phyloP scores from a whole-genome alignment of 1,140 invertebrate genomes.

The Alviniconcha marisindica region DNA sequence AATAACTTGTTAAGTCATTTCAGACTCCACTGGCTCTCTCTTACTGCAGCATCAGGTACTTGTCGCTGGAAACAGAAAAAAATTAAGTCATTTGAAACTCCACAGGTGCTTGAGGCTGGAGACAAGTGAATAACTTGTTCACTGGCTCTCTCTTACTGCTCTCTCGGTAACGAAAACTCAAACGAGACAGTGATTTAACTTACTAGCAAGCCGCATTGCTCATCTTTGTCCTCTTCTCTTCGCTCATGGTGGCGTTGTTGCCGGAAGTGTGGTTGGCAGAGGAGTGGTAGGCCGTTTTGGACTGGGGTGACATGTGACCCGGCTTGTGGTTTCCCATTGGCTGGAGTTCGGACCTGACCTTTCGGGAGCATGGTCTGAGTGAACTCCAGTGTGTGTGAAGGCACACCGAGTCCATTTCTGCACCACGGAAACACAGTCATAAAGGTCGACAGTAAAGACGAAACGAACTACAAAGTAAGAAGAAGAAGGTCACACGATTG shows the following conservation, averaged over 20 bases:
- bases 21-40: too few species aligned
- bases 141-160: too few species aligned
- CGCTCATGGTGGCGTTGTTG: not conserved
- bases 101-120: too few species aligned
- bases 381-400: not conserved
- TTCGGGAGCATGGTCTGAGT: not conserved
- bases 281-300: not conserved
- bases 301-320: not conserved
- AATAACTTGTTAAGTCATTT: too few species aligned
- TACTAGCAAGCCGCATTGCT: not conserved
- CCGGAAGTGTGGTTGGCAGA: not conserved
- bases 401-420: conserved; percentile 25
- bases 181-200: not conserved
- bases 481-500: not conserved
- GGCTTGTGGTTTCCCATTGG: not conserved
- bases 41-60: too few species aligned
- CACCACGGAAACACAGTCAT: too few species aligned
- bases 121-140: too few species aligned
- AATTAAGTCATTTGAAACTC: too few species aligned
- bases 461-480: not conserved
- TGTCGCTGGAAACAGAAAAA: too few species aligned
- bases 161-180: not conserved
- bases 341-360: not conserved
- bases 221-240: not conserved
- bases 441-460: not conserved